Conservation (phyloP, 2,113 vertebrate species). For the Australoheros scitulus region DNA sequence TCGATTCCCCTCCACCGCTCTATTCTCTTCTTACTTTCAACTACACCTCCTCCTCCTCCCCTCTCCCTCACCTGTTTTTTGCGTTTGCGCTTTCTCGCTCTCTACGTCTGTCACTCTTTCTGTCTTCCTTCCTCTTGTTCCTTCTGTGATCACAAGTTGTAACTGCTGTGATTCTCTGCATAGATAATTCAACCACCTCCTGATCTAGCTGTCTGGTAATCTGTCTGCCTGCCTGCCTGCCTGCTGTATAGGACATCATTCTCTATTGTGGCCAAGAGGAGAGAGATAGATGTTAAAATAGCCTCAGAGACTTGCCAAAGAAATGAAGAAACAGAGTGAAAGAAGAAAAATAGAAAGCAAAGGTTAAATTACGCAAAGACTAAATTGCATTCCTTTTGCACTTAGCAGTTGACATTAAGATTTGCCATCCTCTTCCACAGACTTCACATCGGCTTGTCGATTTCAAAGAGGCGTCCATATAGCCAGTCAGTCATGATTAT, state of each 20-base stretch:
- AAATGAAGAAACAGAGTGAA: constrained; percentile 3
- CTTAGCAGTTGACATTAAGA: neutral
- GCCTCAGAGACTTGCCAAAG: constrained; percentile 10
- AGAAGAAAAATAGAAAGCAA: constrained; percentile 12
- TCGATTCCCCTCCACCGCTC: constrained; percentile 62
- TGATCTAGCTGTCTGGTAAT: constrained; percentile 61
- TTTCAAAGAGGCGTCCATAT: neutral
- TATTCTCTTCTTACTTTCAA: constrained; percentile 51
- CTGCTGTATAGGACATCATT: constrained; percentile 4
- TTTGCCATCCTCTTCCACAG: constrained; percentile 3
- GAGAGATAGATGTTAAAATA: constrained; percentile 11
- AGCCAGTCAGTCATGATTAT: constrained; percentile 16
- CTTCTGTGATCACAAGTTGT: constrained; percentile 60
- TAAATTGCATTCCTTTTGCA: constrained; percentile 16
- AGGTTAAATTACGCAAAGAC: constrained; percentile 25
- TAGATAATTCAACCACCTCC: constrained; percentile 64
- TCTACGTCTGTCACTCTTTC: constrained; percentile 17
- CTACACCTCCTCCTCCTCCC: constrained; percentile 21
- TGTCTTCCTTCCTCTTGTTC: constrained; percentile 45
- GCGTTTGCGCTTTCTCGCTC: constrained; percentile 6
- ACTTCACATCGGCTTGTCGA: constrained; percentile 1
- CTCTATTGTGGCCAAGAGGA: constrained; percentile 26
- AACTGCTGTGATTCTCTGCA: constrained; percentile 64
- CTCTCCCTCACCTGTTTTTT: constrained; percentile 43
- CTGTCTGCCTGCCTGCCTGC: constrained; percentile 31